Evolutionary conservation across 2,797 vertebrate species (phyloP), one percentile per base, ranked within the genome.

Genomic region (Echeneis naucrates): DNA sequence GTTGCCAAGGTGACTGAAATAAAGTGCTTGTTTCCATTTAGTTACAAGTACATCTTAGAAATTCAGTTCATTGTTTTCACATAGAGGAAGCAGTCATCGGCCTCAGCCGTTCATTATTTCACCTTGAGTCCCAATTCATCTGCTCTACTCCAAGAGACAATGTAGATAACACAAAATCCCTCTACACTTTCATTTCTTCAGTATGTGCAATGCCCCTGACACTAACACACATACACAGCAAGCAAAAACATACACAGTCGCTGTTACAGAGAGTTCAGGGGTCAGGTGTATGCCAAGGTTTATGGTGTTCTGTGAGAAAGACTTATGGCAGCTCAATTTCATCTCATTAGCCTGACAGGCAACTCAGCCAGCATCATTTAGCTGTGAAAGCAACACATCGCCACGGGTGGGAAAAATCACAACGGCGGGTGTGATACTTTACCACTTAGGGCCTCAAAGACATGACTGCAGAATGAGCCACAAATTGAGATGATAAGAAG

Each of bases 241-340:
- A 19, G 23, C 30, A 6, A 21, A 38, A 17, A 5, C 50, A 67
- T 11, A 35, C 2, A 8, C 44, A 9, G 23, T 35, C 5, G 3
- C 50, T 45, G 38, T 33, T 56, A 42, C 53, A 50, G 23, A 14
- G 57, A 54, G 71, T 72, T 77, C 56, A 40, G 66, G 75, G 88
- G 79, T 88, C 86, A 79, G 83, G 55, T n/a, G 45, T 26, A 56
- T 67, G 81, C 69, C 85, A 83, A 85, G 85, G 82, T 80, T 72
- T 72, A 78, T 3, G 58, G 30, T n/a, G 61, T 13, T 65, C 66
- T 27, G 72, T 40, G 52, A 50, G 26, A 72, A 77, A 78, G 84
- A 89, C 59, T 86, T 81, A 88, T 66, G 81, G 80, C 80, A 75
- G 69, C 72, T 62, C 57, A 8, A 77, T 73, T 79, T 75, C 61